Evolutionary conservation across 2,797 vertebrate species (phyloP).

Genomic region (Cuniculus paca): DNA sequence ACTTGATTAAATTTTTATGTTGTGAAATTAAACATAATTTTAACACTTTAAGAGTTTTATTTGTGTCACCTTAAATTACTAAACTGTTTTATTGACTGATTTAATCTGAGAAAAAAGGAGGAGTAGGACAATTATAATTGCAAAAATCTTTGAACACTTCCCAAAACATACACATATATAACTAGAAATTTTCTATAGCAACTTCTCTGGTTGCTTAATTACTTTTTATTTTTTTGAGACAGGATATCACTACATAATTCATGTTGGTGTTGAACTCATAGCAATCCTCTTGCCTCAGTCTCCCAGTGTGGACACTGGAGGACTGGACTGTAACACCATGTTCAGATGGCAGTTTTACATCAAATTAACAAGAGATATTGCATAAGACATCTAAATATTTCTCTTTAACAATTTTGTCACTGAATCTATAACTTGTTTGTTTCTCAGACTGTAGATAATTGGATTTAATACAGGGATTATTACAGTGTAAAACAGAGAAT

Average conservation of each 20-base stretch:
- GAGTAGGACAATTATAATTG: not conserved
- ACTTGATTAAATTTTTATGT: not conserved
- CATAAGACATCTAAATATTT: not conserved
- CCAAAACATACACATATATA: not conserved
- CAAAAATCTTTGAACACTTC: not conserved
- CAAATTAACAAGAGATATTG: not conserved
- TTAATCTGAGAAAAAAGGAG: too few relatives aligned
- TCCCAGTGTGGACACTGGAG: not conserved
- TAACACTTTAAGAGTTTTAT: not conserved
- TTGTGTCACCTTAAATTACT: not conserved
- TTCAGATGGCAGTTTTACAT: not conserved
- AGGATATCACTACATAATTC: not conserved
- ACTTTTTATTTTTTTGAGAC: not conserved
- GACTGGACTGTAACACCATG: not conserved
- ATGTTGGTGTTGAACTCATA: not conserved
- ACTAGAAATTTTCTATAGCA: not conserved
- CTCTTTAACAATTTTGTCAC: constrained; percentile 19
- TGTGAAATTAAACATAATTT: not conserved
- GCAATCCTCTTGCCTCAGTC: not conserved
- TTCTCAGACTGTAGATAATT: constrained; percentile 77
- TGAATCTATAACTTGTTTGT: constrained; percentile 67
- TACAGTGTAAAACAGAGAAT: constrained; percentile 72
- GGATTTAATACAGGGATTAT: constrained; percentile 75
- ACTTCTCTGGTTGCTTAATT: not conserved
- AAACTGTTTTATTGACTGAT: not conserved